phyloP scores from a whole-genome alignment of 2,113 vertebrate species.

The Bos javanicus region DNA sequence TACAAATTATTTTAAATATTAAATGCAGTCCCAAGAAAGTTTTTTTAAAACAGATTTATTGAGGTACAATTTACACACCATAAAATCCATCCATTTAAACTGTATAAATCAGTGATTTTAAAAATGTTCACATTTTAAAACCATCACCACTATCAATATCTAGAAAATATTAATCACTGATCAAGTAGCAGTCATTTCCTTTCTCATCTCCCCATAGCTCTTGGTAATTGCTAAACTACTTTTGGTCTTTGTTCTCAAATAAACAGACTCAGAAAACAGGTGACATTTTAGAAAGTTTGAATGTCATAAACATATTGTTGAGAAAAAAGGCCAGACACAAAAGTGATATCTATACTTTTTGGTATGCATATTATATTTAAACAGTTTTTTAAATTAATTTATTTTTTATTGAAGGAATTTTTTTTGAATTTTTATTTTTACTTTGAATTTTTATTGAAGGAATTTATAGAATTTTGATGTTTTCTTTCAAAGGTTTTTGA shows the following conservation, averaged over 20 bases:
- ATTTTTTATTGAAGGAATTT: not conserved
- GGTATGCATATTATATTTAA: not conserved
- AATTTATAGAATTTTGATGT: not conserved
- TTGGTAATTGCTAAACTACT: not conserved
- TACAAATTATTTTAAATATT: not conserved
- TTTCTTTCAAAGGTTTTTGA: not conserved
- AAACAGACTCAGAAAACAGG: not conserved
- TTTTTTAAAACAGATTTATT: not conserved
- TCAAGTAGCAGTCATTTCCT: not conserved
- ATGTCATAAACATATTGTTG: not conserved
- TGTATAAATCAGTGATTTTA: not conserved
- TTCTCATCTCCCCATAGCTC: fast-evolving
- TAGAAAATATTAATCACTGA: not conserved
- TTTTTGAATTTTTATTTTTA: not conserved
- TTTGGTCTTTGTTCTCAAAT: not conserved
- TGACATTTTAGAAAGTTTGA: not conserved
- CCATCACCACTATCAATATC: not conserved
- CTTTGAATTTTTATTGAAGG: not conserved
- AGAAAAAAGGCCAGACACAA: not conserved
- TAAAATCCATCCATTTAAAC: not conserved
- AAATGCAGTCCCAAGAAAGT: not conserved
- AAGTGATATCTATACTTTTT: not conserved
- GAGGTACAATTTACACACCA: not conserved
- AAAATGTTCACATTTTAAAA: not conserved
- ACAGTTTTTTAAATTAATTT: not conserved